phyloP scores from a whole-genome alignment of 2,888 invertebrate genomes.

The Dusona sp. region DNA sequence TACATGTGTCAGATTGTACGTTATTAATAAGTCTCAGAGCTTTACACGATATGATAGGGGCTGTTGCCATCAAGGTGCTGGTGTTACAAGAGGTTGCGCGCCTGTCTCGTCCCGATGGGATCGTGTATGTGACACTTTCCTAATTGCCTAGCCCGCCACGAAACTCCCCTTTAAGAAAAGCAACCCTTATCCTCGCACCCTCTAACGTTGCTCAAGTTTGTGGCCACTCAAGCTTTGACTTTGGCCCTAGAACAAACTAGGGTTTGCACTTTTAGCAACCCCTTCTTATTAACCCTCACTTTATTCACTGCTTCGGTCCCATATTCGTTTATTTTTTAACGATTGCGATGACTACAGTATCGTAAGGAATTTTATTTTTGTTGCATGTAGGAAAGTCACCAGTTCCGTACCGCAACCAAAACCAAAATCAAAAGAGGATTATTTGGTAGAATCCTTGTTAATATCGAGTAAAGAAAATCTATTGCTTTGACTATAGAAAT shows the following conservation, averaged over 20 bases:
- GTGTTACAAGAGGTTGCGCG: conserved; percentile 69
- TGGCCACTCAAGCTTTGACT: conserved; percentile 56
- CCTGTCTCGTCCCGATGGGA: conserved; percentile 77
- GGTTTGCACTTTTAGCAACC: conserved; percentile 42
- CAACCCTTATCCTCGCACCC: conserved; percentile 74
- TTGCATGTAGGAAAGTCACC: not conserved
- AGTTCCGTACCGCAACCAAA: not conserved
- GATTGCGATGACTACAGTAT: not conserved
- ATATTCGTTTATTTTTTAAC: not conserved
- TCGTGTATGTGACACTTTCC: conserved; percentile 84
- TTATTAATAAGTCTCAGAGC: conserved; percentile 49
- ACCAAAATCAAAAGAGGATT: not conserved
- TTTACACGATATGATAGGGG: conserved; percentile 57
- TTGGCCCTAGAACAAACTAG: conserved; percentile 46
- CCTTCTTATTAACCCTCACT: not conserved
- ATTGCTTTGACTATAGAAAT: not conserved
- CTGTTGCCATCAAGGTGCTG: conserved; percentile 49
- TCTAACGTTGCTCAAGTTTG: conserved; percentile 50
- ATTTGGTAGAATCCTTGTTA: not conserved
- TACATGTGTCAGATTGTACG: not conserved
- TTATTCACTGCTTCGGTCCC: not conserved
- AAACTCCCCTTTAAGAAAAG: conserved; percentile 81
- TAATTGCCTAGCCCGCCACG: conserved; percentile 80
- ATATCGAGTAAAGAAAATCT: not conserved
- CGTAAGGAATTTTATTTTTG: not conserved